Percentiles rank a stretch among this genome's conserved stretches.
Evolutionary conservation across 2,888 invertebrate genomes (phyloP).

Genomic region (Exocentrus adspersus): DNA sequence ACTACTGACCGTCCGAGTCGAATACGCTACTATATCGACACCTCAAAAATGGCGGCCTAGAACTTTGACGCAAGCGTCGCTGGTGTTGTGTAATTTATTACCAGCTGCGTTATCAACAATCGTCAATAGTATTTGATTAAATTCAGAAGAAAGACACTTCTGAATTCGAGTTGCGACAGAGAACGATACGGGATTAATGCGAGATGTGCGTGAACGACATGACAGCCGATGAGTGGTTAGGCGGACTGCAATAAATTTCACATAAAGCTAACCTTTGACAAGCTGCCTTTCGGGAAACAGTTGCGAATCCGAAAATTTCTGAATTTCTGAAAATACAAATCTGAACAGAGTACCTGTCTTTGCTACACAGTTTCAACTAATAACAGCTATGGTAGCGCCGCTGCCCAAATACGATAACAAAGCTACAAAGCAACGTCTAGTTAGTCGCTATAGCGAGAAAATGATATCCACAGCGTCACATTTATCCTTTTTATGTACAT

Average conservation of each 20-base stretch:
- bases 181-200: neutral
- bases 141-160: too few relatives aligned
- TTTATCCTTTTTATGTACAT: neutral
- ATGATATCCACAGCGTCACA: conserved; percentile 17
- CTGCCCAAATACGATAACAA: neutral
- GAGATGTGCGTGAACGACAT: conserved; percentile 17
- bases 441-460: conserved; percentile 15
- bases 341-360: conserved; percentile 57
- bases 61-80: too few relatives aligned
- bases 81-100: too few relatives aligned
- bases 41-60: too few relatives aligned
- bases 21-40: too few relatives aligned
- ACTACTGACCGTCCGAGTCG: too few relatives aligned
- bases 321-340: conserved; percentile 72
- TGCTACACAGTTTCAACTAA: conserved; percentile 14
- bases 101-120: too few relatives aligned
- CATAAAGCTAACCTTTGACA: conserved; percentile 69
- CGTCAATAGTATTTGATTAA: too few relatives aligned
- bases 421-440: conserved; percentile 14
- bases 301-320: conserved; percentile 72
- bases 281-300: conserved; percentile 72
- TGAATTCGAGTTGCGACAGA: neutral
- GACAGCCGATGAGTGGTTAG: conserved; percentile 31
- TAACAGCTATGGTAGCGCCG: neutral
- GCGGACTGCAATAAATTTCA: conserved; percentile 34